Evolutionary conservation across 1,140 invertebrate genomes (phyloP).

Genomic region (Maconellicoccus hirsutus): DNA sequence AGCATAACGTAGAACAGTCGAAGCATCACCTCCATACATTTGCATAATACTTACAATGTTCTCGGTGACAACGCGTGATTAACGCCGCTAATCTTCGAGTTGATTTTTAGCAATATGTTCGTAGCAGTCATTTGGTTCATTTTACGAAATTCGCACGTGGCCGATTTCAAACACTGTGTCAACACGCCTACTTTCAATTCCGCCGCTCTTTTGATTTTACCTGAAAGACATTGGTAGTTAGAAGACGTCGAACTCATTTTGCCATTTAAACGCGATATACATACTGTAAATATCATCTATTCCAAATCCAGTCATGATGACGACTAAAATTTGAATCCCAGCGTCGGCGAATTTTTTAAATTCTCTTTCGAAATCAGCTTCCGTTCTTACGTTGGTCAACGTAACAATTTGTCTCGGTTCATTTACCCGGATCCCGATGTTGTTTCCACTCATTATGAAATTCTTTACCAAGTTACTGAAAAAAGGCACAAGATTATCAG

Average conservation of each 20-base stretch:
- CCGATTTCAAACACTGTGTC: conserved; percentile 66
- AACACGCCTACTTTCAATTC: conserved; percentile 61
- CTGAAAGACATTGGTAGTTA: too few species aligned
- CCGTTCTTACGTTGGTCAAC: background rate
- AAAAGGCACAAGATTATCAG: background rate
- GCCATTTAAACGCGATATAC: too few species aligned
- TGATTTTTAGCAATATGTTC: conserved; percentile 76
- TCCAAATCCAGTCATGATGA: background rate
- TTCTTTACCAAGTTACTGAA: background rate
- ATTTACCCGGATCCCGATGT: background rate
- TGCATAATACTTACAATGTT: too few species aligned
- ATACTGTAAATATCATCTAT: background rate
- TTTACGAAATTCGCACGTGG: conserved; percentile 37
- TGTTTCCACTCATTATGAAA: background rate
- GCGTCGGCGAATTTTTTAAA: background rate
- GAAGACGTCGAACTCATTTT: too few species aligned
- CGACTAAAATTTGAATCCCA: background rate
- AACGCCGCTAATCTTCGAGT: conserved; percentile 70
- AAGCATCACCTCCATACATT: too few species aligned
- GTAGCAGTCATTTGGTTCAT: conserved; percentile 38
- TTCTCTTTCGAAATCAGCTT: background rate
- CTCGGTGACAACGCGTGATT: conserved; percentile 46
- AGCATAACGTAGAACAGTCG: too few species aligned
- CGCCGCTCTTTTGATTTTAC: conserved; percentile 55
- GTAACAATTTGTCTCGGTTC: background rate